Percentiles rank a stretch among this genome's conserved stretches.
phyloP scores from a whole-genome alignment of 2,888 invertebrate species.

The Nemoura dubitans region DNA sequence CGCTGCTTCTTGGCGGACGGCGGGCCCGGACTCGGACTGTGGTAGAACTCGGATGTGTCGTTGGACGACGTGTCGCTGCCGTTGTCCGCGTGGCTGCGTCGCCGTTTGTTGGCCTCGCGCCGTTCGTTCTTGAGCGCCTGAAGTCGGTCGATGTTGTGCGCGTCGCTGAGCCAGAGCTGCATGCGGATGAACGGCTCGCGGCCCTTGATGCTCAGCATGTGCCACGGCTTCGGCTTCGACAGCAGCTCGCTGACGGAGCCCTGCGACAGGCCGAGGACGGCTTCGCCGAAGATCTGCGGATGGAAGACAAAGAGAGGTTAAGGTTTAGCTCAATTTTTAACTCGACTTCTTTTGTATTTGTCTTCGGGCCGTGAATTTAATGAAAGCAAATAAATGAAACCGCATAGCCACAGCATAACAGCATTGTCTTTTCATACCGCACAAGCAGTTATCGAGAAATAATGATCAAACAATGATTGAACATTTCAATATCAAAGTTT shows the following conservation, averaged over 20 bases:
- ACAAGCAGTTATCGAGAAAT: too few species aligned
- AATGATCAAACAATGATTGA: too few species aligned
- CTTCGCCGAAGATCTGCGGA: slow-evolving; percentile 91
- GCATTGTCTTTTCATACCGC: too few species aligned
- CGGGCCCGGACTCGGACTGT: slow-evolving; percentile 82
- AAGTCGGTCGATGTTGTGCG: slow-evolving; percentile 92
- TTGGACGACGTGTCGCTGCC: slow-evolving; percentile 89
- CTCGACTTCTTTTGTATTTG: too few species aligned
- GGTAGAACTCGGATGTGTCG: slow-evolving; percentile 88
- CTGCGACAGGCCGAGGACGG: slow-evolving; percentile 94
- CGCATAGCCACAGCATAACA: too few species aligned
- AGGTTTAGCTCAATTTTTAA: background rate
- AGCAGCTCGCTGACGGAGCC: slow-evolving; percentile 97
- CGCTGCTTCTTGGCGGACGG: slow-evolving; percentile 94
- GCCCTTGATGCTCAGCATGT: slow-evolving; percentile 97
- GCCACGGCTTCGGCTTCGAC: slow-evolving; percentile 99
- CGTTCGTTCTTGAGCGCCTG: slow-evolving; percentile 91
- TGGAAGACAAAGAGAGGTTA: slow-evolving; percentile 16
- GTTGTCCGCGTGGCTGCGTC: slow-evolving; percentile 75
- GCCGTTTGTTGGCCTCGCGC: slow-evolving; percentile 89
- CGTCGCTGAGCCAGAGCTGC: slow-evolving; percentile 97
- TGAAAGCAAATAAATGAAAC: too few species aligned
- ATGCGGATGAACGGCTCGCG: slow-evolving; percentile 95
- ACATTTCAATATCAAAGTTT: too few species aligned
- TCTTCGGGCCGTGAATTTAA: too few species aligned